Base-by-base conservation (phyloP, 1,140 invertebrate genomes). In the Drosophila micromelanica region DNA sequence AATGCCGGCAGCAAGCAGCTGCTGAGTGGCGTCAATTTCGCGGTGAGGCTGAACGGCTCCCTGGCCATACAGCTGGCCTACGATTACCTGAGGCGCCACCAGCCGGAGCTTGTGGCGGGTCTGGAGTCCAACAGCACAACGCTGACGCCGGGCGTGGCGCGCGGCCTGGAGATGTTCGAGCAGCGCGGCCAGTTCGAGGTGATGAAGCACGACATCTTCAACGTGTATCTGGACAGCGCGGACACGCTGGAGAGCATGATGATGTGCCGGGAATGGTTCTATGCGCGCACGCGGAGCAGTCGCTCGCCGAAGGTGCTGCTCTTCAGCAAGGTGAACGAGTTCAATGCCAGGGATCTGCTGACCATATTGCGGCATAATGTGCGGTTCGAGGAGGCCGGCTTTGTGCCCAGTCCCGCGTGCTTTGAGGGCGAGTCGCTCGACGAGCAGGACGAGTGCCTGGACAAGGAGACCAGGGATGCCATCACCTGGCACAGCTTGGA, bases 211-310 rank as follows among this genome's bases (percentile, higher is more conserved):
- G 85, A 92, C 23, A 92, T 92, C 68, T 92, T 92, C 42, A 77
- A 89, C 8, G 98, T 96, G 89, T 99, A 96, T 89, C 86, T 99
- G 48, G 99, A 99, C 92, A 98, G 98, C 3, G 99, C 98, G 5
- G 98, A 99, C 90, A 99, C 98, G 0, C 82, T 93, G 5, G 97
- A 98, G 87, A 99, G 98, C 92, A 95, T 99, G 76, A 90, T 95
- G 68, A 94, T 96, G 42, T 98, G 98, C 91, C 92, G 93, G 0
- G 92, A 95, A 11, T 99, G 98, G 98, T 99, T 97, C 84, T 73
- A 91, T 42, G 81, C 93, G 11, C 76, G 92, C 32, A 93, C 92
- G 0, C 13, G 74, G 38, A 17, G 72, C 20, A 93, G 92, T 65
- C 72, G 78, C 42, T 69, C 86, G 48, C 84, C 92, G 0, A 94